Conservation (phyloP, 2,888 invertebrate genomes). For the Lapara coniferarum region DNA sequence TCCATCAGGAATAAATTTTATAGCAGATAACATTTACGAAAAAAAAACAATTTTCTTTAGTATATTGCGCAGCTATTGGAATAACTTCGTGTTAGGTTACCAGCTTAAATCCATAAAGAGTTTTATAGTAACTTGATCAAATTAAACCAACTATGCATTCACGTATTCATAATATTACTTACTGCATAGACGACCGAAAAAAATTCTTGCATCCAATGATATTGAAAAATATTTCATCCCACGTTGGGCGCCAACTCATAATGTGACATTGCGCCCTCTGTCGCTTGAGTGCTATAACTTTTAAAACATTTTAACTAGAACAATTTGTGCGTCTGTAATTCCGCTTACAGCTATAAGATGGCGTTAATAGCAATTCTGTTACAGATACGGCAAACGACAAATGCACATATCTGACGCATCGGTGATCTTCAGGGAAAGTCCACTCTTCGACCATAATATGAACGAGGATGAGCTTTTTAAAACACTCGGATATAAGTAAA, state of each 20-base stretch:
- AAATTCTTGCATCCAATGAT: neutral
- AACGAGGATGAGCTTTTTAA: slow-evolving; percentile 67
- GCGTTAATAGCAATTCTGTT: slow-evolving; percentile 39
- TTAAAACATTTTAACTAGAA: neutral
- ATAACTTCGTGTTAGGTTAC: too few relatives aligned
- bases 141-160: too few relatives aligned
- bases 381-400: slow-evolving; percentile 76
- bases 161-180: too few relatives aligned
- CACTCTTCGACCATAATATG: slow-evolving; percentile 63
- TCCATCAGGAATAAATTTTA: too few relatives aligned
- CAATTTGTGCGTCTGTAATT: neutral
- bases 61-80: too few relatives aligned
- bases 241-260: slow-evolving; percentile 32
- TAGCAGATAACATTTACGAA: too few relatives aligned
- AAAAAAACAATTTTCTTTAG: too few relatives aligned
- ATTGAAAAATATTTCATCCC: neutral
- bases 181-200: neutral
- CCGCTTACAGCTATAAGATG: slow-evolving; percentile 32
- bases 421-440: slow-evolving; percentile 72
- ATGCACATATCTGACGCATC: slow-evolving; percentile 78
- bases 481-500: slow-evolving; percentile 68
- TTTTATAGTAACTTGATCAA: too few relatives aligned
- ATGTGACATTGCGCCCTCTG: slow-evolving; percentile 2
- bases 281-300: neutral
- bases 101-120: too few relatives aligned